Evolutionary conservation across 2,888 invertebrate species (phyloP).

Genomic region (Galerucella nymphaeae): DNA sequence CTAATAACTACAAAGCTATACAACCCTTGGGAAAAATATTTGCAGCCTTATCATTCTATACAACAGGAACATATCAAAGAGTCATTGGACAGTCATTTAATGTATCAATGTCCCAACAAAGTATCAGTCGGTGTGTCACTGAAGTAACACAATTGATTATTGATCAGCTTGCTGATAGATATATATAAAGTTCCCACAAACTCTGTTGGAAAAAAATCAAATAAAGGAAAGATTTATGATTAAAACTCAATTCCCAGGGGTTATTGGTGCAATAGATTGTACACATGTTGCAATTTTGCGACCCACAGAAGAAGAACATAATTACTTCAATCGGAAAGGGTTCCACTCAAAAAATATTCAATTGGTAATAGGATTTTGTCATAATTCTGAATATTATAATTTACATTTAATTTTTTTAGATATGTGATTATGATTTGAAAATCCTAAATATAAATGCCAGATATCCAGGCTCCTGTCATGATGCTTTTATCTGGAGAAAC

Average conservation of each 20-base stretch:
- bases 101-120: constrained; percentile 2
- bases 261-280: constrained; percentile 43
- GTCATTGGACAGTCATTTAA: too few species aligned
- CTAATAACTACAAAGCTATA: too few species aligned
- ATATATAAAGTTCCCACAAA: not conserved
- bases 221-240: constrained; percentile 45
- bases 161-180: too few species aligned
- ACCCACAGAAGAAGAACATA: constrained; percentile 43
- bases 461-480: constrained; percentile 9
- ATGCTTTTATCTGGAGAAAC: constrained; percentile 1
- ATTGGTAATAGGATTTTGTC: constrained; percentile 33
- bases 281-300: constrained; percentile 42
- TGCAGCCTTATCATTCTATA: too few species aligned
- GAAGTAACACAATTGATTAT: not conserved
- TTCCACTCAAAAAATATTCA: constrained; percentile 47
- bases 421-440: constrained; percentile 12
- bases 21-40: too few species aligned
- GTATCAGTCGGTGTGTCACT: constrained; percentile 4
- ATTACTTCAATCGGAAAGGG: constrained; percentile 45
- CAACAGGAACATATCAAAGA: too few species aligned
- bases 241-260: constrained; percentile 40
- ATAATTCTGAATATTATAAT: not conserved
- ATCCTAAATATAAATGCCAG: constrained; percentile 7
- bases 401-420: not conserved
- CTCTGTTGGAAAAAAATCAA: constrained; percentile 15